Conservation (phyloP, 2,797 vertebrate species). For the Vipera latastei region DNA sequence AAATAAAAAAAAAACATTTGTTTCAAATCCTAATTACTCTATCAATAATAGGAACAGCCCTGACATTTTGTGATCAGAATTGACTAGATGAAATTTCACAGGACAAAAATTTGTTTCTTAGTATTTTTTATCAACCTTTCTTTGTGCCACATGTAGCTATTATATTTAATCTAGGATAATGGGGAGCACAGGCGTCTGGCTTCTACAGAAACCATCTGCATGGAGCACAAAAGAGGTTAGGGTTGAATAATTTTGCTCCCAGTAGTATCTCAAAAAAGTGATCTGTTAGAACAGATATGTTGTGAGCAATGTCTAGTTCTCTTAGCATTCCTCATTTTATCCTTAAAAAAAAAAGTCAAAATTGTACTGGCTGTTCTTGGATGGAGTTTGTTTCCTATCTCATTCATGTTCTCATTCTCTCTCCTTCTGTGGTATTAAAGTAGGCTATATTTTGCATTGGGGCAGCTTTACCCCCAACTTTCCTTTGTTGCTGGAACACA, state of each 20-base stretch:
- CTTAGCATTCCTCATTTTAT: background rate
- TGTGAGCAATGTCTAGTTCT: background rate
- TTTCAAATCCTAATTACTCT: background rate
- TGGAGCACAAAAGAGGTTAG: background rate
- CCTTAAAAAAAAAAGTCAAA: background rate
- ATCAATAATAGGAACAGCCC: background rate
- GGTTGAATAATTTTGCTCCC: background rate
- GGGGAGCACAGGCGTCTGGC: background rate
- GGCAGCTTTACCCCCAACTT: background rate
- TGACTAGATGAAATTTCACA: background rate
- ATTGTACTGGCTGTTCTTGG: background rate
- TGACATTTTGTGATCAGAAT: background rate
- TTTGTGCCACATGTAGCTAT: background rate
- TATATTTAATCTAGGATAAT: conserved; percentile 13
- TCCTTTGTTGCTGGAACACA: background rate
- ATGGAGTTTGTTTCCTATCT: background rate
- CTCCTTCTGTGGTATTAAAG: background rate
- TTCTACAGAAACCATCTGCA: background rate
- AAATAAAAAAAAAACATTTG: background rate
- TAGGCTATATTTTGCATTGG: background rate
- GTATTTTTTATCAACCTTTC: background rate
- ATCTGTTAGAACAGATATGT: background rate
- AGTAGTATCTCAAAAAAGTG: background rate
- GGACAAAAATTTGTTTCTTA: background rate
- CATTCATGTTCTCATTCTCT: background rate